Conservation (phyloP, 1,140 invertebrate species). For the Drosophila pandora region DNA sequence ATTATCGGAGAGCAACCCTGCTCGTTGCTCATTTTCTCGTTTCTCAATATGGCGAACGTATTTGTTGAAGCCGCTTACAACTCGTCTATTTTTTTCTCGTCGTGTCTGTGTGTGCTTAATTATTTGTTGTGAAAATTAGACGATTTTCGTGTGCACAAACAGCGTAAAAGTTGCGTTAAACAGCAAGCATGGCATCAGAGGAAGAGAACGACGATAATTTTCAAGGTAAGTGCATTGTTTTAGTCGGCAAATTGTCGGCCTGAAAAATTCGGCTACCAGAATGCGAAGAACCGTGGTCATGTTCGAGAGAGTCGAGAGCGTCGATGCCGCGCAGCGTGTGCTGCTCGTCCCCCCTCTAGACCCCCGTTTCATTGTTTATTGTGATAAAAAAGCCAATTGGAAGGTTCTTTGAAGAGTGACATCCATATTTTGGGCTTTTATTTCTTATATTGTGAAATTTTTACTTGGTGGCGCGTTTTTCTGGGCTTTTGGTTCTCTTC, state of each 20-base stretch:
- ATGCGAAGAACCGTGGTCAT: conserved; percentile 73
- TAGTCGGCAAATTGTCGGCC: conserved; percentile 27
- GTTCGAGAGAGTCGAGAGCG: conserved; percentile 60
- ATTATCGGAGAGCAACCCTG: conserved; percentile 37
- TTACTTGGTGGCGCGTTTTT: conserved; percentile 55
- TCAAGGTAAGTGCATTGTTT: conserved; percentile 75
- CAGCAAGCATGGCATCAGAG: conserved; percentile 78
- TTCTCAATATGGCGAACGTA: conserved; percentile 48
- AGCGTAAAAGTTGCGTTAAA: conserved; percentile 60
- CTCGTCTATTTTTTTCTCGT: conserved; percentile 76
- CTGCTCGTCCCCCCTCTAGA: conserved; percentile 32
- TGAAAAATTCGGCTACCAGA: conserved; percentile 64
- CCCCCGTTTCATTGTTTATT: conserved; percentile 52
- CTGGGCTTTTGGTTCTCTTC: conserved; percentile 44
- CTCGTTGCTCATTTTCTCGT: conserved; percentile 38
- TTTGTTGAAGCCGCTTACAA: conserved; percentile 60
- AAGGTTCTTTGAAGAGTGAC: neutral
- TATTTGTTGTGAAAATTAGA: conserved; percentile 78
- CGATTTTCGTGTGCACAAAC: conserved; percentile 72
- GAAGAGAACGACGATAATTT: conserved; percentile 83
- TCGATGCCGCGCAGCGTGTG: conserved; percentile 64
- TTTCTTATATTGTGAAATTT: conserved; percentile 49
- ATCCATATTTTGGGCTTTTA: neutral
- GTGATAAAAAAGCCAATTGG: conserved; percentile 22
- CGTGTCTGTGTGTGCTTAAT: conserved; percentile 78